Conservation (phyloP, 2,113 vertebrate species). For the Acanthisitta chloris region DNA sequence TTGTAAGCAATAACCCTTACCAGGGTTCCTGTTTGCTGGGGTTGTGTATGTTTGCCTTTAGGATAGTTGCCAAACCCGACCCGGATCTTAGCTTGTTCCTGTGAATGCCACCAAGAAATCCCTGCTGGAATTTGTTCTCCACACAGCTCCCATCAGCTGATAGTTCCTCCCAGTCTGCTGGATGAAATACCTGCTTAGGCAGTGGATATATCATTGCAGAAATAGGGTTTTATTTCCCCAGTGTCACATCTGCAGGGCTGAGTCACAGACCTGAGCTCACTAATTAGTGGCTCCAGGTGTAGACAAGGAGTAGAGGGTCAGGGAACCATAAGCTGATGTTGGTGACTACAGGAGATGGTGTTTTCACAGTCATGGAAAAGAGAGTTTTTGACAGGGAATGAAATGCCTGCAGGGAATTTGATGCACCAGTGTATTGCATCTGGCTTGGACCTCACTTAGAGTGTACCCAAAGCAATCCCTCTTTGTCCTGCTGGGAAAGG, state of each 20-base stretch:
- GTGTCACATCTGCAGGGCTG: background rate
- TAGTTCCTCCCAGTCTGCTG: background rate
- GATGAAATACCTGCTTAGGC: background rate
- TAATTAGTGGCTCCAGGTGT: background rate
- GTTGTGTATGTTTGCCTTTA: background rate
- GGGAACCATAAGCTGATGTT: background rate
- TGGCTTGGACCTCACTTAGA: background rate
- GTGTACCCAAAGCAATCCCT: fast-evolving
- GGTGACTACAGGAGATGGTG: background rate
- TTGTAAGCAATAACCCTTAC: background rate
- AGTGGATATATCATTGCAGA: background rate
- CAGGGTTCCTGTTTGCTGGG: background rate
- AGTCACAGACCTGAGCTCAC: background rate
- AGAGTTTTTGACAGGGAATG: background rate
- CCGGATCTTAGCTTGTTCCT: background rate
- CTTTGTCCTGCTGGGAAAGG: background rate
- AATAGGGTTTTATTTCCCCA: background rate
- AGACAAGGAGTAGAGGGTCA: background rate
- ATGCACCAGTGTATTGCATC: background rate
- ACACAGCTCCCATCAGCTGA: background rate
- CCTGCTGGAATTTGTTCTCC: background rate
- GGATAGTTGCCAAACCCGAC: background rate
- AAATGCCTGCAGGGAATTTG: background rate
- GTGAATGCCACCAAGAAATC: background rate
- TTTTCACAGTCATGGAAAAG: background rate